phyloP scores from a whole-genome alignment of 2,113 vertebrate genomes.

The Coracopsis vasa region DNA sequence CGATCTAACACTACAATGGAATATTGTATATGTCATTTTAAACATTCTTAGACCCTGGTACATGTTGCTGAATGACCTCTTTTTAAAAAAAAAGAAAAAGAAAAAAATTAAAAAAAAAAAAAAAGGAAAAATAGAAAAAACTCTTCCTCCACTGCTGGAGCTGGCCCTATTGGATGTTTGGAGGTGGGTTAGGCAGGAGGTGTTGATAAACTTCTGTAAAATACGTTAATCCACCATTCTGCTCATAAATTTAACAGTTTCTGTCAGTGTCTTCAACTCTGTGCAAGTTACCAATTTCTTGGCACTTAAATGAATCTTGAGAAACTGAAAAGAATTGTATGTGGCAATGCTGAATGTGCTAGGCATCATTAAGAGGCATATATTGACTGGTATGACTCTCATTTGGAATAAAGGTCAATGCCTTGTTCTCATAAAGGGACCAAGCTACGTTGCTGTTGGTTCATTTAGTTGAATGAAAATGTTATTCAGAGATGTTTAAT shows the following conservation, averaged over 20 bases:
- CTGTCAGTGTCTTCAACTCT: slow-evolving; percentile 51
- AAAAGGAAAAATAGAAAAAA: slow-evolving; percentile 15
- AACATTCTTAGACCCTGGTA: slow-evolving; percentile 72
- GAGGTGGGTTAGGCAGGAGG: slow-evolving; percentile 37
- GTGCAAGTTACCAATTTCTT: slow-evolving; percentile 12
- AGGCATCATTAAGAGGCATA: not conserved
- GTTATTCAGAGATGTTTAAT: slow-evolving; percentile 69
- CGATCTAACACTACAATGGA: slow-evolving; percentile 65
- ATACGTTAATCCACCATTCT: slow-evolving; percentile 14
- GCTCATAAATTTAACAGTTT: slow-evolving; percentile 46
- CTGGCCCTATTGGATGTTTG: slow-evolving; percentile 49
- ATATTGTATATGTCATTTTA: slow-evolving; percentile 72
- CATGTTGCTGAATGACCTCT: slow-evolving; percentile 69
- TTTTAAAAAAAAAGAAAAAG: slow-evolving; percentile 19
- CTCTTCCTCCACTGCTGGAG: slow-evolving; percentile 56
- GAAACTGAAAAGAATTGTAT: slow-evolving; percentile 11
- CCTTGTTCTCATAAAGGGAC: slow-evolving; percentile 75
- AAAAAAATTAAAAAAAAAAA: not conserved
- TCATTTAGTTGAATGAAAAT: slow-evolving; percentile 60
- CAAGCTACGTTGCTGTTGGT: slow-evolving; percentile 69
- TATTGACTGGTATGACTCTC: not conserved
- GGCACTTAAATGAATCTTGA: slow-evolving; percentile 11
- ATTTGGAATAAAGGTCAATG: not conserved
- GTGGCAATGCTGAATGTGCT: not conserved
- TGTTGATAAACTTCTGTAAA: slow-evolving; percentile 45